phyloP scores from a whole-genome alignment of 2,888 invertebrate species.

The Asteroscopus sphinx region DNA sequence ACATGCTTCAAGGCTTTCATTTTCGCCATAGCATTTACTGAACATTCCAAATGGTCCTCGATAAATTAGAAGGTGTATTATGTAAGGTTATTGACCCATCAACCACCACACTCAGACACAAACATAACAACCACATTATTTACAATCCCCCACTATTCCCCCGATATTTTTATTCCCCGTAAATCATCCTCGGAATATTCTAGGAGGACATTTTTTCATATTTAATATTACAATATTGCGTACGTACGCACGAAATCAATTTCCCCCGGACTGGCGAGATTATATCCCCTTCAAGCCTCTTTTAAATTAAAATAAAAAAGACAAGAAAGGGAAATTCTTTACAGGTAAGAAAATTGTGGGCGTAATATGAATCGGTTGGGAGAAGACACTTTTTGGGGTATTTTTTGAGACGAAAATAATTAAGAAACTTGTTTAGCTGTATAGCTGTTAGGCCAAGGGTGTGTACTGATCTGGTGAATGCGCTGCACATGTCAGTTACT shows the following conservation, averaged over 20 bases:
- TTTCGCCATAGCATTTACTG: too few species aligned
- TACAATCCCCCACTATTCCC: conserved; percentile 29
- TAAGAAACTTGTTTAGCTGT: too few species aligned
- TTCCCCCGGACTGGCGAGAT: conserved; percentile 51
- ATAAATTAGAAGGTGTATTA: neutral
- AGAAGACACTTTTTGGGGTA: neutral
- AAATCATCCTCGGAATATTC: conserved; percentile 20
- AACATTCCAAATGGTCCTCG: too few species aligned
- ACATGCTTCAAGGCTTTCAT: too few species aligned
- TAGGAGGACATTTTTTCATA: conserved; percentile 29
- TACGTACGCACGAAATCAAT: conserved; percentile 54
- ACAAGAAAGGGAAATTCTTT: conserved; percentile 36
- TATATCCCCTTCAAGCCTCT: conserved; percentile 44
- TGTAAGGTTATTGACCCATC: neutral
- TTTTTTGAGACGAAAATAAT: too few species aligned
- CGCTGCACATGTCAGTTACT: too few species aligned
- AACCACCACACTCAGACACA: neutral
- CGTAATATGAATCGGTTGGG: conserved; percentile 32
- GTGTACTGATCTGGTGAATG: too few species aligned
- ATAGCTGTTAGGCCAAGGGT: too few species aligned
- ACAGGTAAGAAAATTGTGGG: conserved; percentile 37
- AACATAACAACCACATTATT: conserved; percentile 3
- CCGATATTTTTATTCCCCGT: neutral
- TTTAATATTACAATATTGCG: conserved; percentile 48
- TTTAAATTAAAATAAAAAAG: conserved; percentile 61